Evolutionary conservation across 2,797 vertebrate species (phyloP), one percentile per base, ranked within the genome.

Genomic region (Crocidura indochinensis): DNA sequence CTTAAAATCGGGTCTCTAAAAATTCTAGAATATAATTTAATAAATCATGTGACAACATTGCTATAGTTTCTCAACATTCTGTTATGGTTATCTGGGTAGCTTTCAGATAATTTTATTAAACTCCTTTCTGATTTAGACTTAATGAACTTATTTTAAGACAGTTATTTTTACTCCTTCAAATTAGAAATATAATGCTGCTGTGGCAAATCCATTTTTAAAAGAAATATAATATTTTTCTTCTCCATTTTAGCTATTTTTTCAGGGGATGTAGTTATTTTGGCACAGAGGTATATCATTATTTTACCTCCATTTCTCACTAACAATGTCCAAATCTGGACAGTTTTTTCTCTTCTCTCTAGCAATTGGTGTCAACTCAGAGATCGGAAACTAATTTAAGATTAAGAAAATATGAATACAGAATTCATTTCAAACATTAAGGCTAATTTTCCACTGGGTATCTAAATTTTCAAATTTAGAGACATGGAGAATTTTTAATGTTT

Each of bases 401-500:
- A n/a, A 49, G 47, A 62, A 77, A 80, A 46, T 29, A 27, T 73
- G 17, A 60, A 17, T 75, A 22, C 1, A 71, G 6, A 17, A 14
- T 44, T 29, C 4, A 72, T 87, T 44, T 11, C 11, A 56, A 22
- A 90, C 31, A 92, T 84, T 44, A 46, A 2, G 6, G 11, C 27
- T 76, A 47, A 38, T 20, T 62, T 90, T 79, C 64, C 47, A 38
- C 44, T 4, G 87, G 14, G 2, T 56, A 15, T 10, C 86, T 1
- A 90, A 67, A 80, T 64, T 51, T 60, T 85, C 53, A 77, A 29
- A 27, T 77, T 94, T 53, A 76, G 31, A 86, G 56, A 74, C 51
- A 81, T 29, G 6, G 22, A 51, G 5, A 79, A 87, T 56, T 76
- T 74, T 76, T 60, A 53, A 38, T 3, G 38, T 0, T 84, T 65